Base-by-base conservation (phyloP, 1,140 invertebrate genomes). In the Drosophila busckii region DNA sequence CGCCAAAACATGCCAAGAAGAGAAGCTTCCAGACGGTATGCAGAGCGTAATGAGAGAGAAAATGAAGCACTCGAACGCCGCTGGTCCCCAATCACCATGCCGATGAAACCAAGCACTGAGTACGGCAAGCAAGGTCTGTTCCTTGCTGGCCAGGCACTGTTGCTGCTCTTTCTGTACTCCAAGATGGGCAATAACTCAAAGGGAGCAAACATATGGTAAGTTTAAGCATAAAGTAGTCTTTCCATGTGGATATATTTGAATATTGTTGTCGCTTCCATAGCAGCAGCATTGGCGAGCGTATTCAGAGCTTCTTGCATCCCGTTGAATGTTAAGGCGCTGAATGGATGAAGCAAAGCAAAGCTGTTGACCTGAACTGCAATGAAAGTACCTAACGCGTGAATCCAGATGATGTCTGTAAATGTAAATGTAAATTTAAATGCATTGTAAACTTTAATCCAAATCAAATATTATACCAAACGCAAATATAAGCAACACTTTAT, bases 361-460 rank as follows among this genome's bases (percentile, higher is more conserved):
- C 29, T 23, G 26, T 49, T 23, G 25, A 54, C 19, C 29, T 35
- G 20, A 31, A 49, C 16, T 15, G 42, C 28, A 44, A n/a, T n/a
- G n/a, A 37, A 41, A 32, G 35, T 34, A 48, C 45, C 31, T 31
- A 34, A 34, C n/a, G 45, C 50, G 56, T 53, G 53, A 35, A 60
- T 65, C 56, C 34, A 62, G 19, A 40, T 22, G 29, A n/a, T 50
- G 34, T 40, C 28, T 61, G 42, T 32, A 42, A 40, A n/a, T n/a
- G n/a, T n/a, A n/a, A n/a, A n/a, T n/a, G n/a, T n/a, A n/a, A n/a
- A n/a, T n/a, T n/a, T n/a, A n/a, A n/a, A 49, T 29, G 70, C 44
- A 76, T 52, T 64, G 48, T 70, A 80, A 44, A 58, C 71, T 71
- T 71, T 80, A 80, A 64, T 73, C 63, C 49, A 68, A 68, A 28